Percentiles rank a stretch among this genome's conserved stretches.
phyloP scores from a whole-genome alignment of 2,888 invertebrate species.

The Lydus trimaculatus region DNA sequence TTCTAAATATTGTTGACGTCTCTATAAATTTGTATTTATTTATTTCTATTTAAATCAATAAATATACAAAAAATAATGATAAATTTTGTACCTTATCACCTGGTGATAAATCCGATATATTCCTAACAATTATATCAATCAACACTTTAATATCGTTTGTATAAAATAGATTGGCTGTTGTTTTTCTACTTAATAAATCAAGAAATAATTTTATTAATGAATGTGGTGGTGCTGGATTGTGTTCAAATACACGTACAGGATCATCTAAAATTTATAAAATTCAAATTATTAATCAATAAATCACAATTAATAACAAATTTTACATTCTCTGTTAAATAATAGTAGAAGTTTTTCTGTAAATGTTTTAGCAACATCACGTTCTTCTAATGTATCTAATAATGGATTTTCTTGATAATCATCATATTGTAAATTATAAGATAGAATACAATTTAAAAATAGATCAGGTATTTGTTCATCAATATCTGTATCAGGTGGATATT shows the following conservation, averaged over 20 bases:
- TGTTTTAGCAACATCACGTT: constrained; percentile 77
- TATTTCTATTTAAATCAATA: constrained; percentile 14
- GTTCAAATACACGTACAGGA: constrained; percentile 85
- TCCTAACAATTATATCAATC: constrained; percentile 90
- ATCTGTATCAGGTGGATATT: constrained; percentile 80
- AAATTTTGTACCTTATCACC: constrained; percentile 76
- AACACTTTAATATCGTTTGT: constrained; percentile 95
- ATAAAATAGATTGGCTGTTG: constrained; percentile 88
- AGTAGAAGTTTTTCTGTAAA: constrained; percentile 91
- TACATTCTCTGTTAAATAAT: constrained; percentile 90
- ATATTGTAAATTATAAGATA: constrained; percentile 93
- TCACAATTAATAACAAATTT: constrained; percentile 26
- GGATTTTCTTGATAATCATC: constrained; percentile 71
- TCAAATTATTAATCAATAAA: constrained; percentile 19
- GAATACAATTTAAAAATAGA: constrained; percentile 79
- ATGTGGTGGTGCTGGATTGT: constrained; percentile 80
- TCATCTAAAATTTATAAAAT: constrained; percentile 73
- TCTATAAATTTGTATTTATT: constrained; percentile 59
- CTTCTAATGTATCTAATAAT: constrained; percentile 73
- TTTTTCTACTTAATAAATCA: constrained; percentile 81
- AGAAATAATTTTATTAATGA: constrained; percentile 88
- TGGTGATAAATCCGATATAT: constrained; percentile 87
- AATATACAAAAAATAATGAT: constrained; percentile 14
- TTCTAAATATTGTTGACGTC: constrained; percentile 79
- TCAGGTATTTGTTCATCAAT: constrained; percentile 87